Evolutionary conservation across 1,140 invertebrate species (phyloP), one percentile per base, ranked within the genome.

Genomic region (Pantala flavescens): DNA sequence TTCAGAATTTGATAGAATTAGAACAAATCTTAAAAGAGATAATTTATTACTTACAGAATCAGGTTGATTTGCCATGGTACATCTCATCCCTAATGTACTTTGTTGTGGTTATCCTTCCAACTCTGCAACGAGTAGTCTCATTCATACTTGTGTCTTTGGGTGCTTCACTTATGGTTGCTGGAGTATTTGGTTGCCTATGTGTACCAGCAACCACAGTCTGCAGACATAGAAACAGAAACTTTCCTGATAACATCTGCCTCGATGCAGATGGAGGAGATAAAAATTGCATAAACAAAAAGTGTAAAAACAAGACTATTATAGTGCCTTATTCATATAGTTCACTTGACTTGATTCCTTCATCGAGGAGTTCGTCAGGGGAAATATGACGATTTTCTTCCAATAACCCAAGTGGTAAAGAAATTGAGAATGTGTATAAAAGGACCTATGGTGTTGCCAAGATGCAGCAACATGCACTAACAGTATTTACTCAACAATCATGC

Each of bases 31-130:
- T n/a, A n/a, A n/a, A n/a, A n/a, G n/a, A n/a, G 12, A 63, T 77
- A 74, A 75, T 78, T 79, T 77, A 77, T 77, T 81, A 82, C 75
- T 84, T 85, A 79, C 82, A 88, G 87, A 83, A 85, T 77, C 86
- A 87, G 84, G 82, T 84, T 70, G 83, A 87, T 76, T 81, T 90
- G 11, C 87, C 87, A 5, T 78, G 80, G 71, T 82, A 84, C 73
- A 84, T 88, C 21, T 78, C 80, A 70, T 74, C 77, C 43, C 78
- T 85, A 0, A 82, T 87, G 70, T 86, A 85, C 76, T 83, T 85
- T 72, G 82, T 80, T 74, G 82, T 84, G 0, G 82, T 84, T 0
- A 76, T 87, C 12, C 71, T 87, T 73, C 86, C 86, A 23, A 24
- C n/a, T 24, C 16, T 42, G 10, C 71, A 72, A 24, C 71, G 23